These are phyloP conservation scores for Lycaena phlaeas DNA, from an alignment of 2,888 invertebrate genomes.

Conservation along the genomic window DNA sequence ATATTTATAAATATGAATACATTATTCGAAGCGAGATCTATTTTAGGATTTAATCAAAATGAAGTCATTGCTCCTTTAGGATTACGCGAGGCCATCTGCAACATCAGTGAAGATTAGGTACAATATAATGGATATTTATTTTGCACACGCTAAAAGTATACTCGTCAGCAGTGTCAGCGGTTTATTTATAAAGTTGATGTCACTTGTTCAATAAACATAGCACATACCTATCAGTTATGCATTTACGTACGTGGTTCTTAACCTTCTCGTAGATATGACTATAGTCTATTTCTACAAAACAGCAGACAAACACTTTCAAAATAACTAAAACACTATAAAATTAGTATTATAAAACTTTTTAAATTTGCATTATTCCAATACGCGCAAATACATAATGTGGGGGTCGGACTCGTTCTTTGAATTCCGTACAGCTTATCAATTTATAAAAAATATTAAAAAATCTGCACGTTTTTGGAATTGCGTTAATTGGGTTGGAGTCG, in stretches of 20 bases:
- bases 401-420: too few species aligned
- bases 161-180: slow-evolving; percentile 26
- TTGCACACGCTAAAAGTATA: slow-evolving; percentile 4
- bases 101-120: neutral
- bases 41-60: slow-evolving; percentile 1
- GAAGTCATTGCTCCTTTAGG: slow-evolving; percentile 4
- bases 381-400: too few species aligned
- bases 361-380: too few species aligned
- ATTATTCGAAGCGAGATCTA: neutral
- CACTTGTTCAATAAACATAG: slow-evolving; percentile 28
- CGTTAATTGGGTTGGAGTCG: too few species aligned
- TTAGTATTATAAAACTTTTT: too few species aligned
- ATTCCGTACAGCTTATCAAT: too few species aligned
- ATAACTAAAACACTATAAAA: too few species aligned
- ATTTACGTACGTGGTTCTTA: slow-evolving; percentile 6
- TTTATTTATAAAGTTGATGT: slow-evolving; percentile 60
- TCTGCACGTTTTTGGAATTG: too few species aligned
- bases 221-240: slow-evolving; percentile 13
- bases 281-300: too few species aligned
- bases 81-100: neutral
- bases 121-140: too few species aligned
- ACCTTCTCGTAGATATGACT: neutral
- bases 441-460: too few species aligned
- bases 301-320: neutral
- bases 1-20: neutral